Evolutionary conservation across 2,797 vertebrate genomes (phyloP).

Genomic region (Valencia hispanica): DNA sequence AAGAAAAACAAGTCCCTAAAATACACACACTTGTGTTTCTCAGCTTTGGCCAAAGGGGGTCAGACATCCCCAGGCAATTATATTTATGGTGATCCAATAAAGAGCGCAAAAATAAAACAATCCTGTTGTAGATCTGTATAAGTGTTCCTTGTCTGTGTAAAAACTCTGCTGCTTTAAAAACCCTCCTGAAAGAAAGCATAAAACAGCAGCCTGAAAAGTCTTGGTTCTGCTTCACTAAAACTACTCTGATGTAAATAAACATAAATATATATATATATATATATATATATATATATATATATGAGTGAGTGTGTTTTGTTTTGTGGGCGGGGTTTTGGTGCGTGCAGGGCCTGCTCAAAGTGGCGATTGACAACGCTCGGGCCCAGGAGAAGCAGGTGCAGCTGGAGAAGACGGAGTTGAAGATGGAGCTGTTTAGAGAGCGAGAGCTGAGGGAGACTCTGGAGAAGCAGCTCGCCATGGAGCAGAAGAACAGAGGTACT

Average conservation of each 20-base stretch:
- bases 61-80: constrained; percentile 34
- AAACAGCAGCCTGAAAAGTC: constrained; percentile 22
- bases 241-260: constrained; percentile 40
- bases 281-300: too few relatives aligned
- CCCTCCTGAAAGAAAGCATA: background rate
- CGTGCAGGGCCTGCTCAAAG: constrained; percentile 94
- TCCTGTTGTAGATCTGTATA: background rate
- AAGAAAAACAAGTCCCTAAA: background rate
- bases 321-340: too few relatives aligned
- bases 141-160: background rate
- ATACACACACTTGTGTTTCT: constrained; percentile 38
- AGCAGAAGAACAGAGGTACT: constrained; percentile 99
- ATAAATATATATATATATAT: too few relatives aligned
- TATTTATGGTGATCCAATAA: background rate
- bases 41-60: constrained; percentile 50
- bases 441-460: constrained; percentile 96
- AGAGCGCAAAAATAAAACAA: background rate
- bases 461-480: constrained; percentile 97
- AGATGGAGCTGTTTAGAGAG: constrained; percentile 99
- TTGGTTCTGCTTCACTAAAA: constrained; percentile 36
- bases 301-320: too few relatives aligned
- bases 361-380: constrained; percentile 98
- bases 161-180: constrained; percentile 1
- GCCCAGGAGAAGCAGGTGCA: constrained; percentile 99
- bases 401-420: constrained; percentile 99